Conservation (phyloP, 2,113 vertebrate species). For the Ceyx melanurus region DNA sequence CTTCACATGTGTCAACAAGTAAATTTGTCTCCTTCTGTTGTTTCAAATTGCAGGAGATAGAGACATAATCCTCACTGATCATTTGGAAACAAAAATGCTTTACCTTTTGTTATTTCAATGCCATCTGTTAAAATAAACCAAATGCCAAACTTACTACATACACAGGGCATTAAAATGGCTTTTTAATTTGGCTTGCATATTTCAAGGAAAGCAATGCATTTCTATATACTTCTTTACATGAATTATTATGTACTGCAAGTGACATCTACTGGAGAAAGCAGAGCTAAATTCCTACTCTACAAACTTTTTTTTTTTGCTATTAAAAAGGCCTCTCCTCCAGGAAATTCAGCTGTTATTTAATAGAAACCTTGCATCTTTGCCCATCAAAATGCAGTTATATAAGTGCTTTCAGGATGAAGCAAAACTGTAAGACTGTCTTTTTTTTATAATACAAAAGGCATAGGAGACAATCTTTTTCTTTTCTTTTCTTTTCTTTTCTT, state of each 20-base stretch:
- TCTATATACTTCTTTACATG: constrained; percentile 74
- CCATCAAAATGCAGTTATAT: neutral
- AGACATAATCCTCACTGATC: constrained; percentile 63
- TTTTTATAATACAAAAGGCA: neutral
- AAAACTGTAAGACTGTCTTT: neutral
- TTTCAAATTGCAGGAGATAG: constrained; percentile 58
- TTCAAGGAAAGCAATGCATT: constrained; percentile 24
- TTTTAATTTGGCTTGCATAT: constrained; percentile 50
- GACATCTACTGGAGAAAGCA: constrained; percentile 85
- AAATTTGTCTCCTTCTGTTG: constrained; percentile 59
- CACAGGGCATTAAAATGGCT: constrained; percentile 43
- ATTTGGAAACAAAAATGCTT: constrained; percentile 66
- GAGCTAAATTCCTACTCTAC: constrained; percentile 73
- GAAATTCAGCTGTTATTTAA: constrained; percentile 31
- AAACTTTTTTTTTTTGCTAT: constrained; percentile 53
- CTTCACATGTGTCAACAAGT: constrained; percentile 60
- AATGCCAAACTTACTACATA: constrained; percentile 64
- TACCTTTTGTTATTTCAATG: constrained; percentile 74
- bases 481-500: neutral
- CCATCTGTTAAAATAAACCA: constrained; percentile 73
- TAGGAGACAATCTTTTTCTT: neutral
- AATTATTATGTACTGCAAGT: constrained; percentile 83
- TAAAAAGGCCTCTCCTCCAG: constrained; percentile 25
- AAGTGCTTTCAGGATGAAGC: neutral
- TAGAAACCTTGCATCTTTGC: neutral